These are phyloP conservation scores for Hololepta plana DNA, from an alignment of 2,888 invertebrate species.

Conservation along the genomic window DNA sequence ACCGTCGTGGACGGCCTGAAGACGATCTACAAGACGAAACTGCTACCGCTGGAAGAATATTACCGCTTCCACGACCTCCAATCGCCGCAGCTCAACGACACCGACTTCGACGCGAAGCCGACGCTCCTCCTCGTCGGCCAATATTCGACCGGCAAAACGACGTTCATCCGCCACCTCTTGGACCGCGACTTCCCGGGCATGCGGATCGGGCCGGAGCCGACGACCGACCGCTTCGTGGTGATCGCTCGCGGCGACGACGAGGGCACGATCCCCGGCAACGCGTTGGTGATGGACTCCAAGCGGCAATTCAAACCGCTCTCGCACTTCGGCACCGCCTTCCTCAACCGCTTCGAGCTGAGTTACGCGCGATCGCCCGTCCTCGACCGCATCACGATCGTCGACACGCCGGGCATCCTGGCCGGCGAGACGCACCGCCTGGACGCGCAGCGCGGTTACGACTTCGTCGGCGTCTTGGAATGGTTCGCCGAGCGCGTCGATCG, in stretches of 20 bases:
- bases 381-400: slow-evolving; percentile 88
- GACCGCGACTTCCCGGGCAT: slow-evolving; percentile 95
- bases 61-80: slow-evolving; percentile 93
- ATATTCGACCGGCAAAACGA: slow-evolving; percentile 95
- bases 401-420: slow-evolving; percentile 78
- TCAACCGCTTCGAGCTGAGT: slow-evolving; percentile 95
- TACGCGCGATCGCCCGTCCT: slow-evolving; percentile 77
- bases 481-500: slow-evolving; percentile 97
- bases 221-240: slow-evolving; percentile 94
- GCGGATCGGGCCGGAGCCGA: slow-evolving; percentile 97
- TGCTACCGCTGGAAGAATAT: slow-evolving; percentile 74
- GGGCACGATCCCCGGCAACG: slow-evolving; percentile 94
- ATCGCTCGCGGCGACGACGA: slow-evolving; percentile 90
- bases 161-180: slow-evolving; percentile 83
- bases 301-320: slow-evolving; percentile 90
- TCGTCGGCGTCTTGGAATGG: slow-evolving; percentile 97
- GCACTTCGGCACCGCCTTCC: slow-evolving; percentile 94
- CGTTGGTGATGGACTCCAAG: slow-evolving; percentile 92
- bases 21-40: slow-evolving; percentile 77
- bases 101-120: slow-evolving; percentile 96
- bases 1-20: slow-evolving; percentile 90
- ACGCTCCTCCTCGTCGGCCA: slow-evolving; percentile 95
- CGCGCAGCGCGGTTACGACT: slow-evolving; percentile 90
- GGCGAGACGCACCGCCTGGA: slow-evolving; percentile 89
- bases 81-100: slow-evolving; percentile 83